Conservation (phyloP, 2,113 vertebrate species). For the Rousettus leschenaultii region DNA sequence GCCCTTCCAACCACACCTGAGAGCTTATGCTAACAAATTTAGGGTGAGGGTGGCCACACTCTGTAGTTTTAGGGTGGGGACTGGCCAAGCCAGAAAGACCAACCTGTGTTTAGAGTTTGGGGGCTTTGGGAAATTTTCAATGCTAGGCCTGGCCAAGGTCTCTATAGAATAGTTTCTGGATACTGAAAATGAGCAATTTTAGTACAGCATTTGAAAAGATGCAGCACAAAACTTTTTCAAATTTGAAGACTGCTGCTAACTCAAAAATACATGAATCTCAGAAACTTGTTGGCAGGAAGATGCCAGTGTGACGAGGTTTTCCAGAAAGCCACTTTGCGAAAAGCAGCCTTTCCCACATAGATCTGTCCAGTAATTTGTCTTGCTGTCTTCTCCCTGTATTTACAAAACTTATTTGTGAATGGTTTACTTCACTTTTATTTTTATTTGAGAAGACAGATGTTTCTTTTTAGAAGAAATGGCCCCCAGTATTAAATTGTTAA, state of each 20-base stretch:
- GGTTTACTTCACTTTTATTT: background rate
- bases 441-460: background rate
- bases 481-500: background rate
- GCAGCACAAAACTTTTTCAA: background rate
- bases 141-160: background rate
- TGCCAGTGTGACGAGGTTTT: background rate
- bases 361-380: background rate
- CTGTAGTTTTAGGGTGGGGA: background rate
- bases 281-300: background rate
- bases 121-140: background rate
- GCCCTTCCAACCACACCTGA: background rate
- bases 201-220: background rate
- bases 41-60: too few species aligned
- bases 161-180: background rate
- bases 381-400: background rate
- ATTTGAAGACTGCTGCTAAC: background rate
- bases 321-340: background rate
- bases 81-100: too few species aligned
- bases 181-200: background rate
- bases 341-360: background rate
- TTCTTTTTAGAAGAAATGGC: background rate
- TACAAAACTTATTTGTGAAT: background rate
- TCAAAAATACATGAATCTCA: background rate
- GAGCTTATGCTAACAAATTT: background rate
- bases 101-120: background rate